Evolutionary conservation across 2,113 vertebrate genomes (phyloP).

Genomic region (Tetraodon nigroviridis): DNA sequence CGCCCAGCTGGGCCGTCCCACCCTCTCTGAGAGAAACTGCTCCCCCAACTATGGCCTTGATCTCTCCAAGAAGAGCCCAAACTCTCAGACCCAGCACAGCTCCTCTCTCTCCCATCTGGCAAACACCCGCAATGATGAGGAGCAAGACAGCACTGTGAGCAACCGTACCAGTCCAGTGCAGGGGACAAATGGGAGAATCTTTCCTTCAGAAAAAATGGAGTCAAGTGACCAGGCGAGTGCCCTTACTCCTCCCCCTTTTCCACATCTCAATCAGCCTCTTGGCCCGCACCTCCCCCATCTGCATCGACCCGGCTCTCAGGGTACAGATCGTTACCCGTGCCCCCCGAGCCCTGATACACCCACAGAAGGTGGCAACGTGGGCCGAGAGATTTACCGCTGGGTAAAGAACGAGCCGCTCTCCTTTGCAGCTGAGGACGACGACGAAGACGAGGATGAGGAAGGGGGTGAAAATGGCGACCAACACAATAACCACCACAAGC

Average conservation of each 20-base stretch:
- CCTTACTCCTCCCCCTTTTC: slow-evolving; percentile 63
- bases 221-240: slow-evolving; percentile 52
- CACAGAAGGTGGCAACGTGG: slow-evolving; percentile 72
- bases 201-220: slow-evolving; percentile 74
- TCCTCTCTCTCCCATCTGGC: slow-evolving; percentile 70
- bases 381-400: slow-evolving; percentile 84
- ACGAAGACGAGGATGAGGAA: slow-evolving; percentile 79
- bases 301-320: slow-evolving; percentile 64
- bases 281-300: slow-evolving; percentile 70
- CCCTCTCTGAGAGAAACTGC: slow-evolving; percentile 81
- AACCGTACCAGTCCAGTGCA: slow-evolving; percentile 76
- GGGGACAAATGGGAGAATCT: slow-evolving; percentile 70
- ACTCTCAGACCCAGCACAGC: slow-evolving; percentile 68
- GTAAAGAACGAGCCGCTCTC: slow-evolving; percentile 89
- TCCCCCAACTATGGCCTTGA: slow-evolving; percentile 92
- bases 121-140: slow-evolving; percentile 73
- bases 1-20: slow-evolving; percentile 62
- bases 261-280: slow-evolving; percentile 71
- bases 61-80: slow-evolving; percentile 96
- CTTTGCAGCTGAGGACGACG: slow-evolving; percentile 83
- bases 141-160: slow-evolving; percentile 69
- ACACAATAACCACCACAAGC: slow-evolving; percentile 70
- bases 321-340: slow-evolving; percentile 68
- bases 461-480: slow-evolving; percentile 78
- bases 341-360: slow-evolving; percentile 76